Evolutionary conservation across 2,888 invertebrate species (phyloP).

Genomic region (Fissipunctia ypsillon): DNA sequence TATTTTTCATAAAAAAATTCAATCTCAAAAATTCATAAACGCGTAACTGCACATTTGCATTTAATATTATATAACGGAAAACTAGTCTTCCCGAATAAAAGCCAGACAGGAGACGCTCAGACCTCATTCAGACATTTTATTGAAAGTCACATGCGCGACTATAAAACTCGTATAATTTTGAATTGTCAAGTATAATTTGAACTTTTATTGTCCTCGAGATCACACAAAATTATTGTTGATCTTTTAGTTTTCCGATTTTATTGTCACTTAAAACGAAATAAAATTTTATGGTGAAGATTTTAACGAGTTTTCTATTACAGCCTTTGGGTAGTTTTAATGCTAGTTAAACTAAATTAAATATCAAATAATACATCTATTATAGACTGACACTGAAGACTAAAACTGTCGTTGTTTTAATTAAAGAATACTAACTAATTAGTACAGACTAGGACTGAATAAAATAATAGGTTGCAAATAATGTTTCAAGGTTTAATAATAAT

Average conservation of each 20-base stretch:
- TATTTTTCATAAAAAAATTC: neutral
- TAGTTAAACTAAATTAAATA: no score
- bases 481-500: neutral
- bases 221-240: conserved; percentile 67
- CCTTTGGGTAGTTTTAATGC: conserved; percentile 1
- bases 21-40: conserved; percentile 36
- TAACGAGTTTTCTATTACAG: conserved; percentile 60
- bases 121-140: conserved; percentile 64
- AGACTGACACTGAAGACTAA: no score
- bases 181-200: conserved; percentile 64
- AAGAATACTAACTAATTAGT: no score
- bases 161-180: conserved; percentile 64
- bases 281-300: conserved; percentile 62
- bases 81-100: conserved; percentile 30
- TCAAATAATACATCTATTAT: no score
- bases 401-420: no score
- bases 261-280: conserved; percentile 72
- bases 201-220: conserved; percentile 62
- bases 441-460: no score
- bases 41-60: conserved; percentile 49
- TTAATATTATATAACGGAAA: conserved; percentile 43
- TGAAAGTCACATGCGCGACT: conserved; percentile 56
- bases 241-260: conserved; percentile 71
- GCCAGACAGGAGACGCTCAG: conserved; percentile 42
- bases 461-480: neutral